Evolutionary conservation across 2,113 vertebrate species (phyloP), one percentile per base, ranked within the genome.

Genomic region (Cichladusa arquata): DNA sequence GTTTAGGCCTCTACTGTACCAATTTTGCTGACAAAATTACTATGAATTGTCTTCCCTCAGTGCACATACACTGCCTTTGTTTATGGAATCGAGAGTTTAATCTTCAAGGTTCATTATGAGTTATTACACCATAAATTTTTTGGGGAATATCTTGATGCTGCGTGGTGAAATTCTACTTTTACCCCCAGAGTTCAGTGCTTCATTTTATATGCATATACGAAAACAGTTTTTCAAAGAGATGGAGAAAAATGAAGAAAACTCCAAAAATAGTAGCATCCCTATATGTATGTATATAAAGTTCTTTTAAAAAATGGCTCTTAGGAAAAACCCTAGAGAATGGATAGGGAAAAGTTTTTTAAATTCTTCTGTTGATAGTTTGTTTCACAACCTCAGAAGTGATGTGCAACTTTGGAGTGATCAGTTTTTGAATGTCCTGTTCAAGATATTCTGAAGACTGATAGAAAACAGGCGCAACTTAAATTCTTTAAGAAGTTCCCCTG

Each of bases 21-120:
- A 97, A 80, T 98, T 97, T 97, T 96, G 95, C 97, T 97, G 97
- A 98, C 96, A 98, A 97, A 97, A 98, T 97, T 95, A 81, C 96
- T 94, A 92, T 87, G 97, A 98, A 96, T 97, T 98, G 86, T 97
- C 95, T 97, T 94, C 89, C 86, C 57, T 93, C 45, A 28, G 73
- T 82, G 86, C 87, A 93, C 76, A 67, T 85, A 90, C 84, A 62
- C 62, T 74, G 76, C 61, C 20, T 81, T 94, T 95, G 81, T 96
- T 96, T 96, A 95, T 19, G 24, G 77, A 95, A 79, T 25, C 0
- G 1, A 72, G 64, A 51, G 44, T 97, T 96, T 96, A 81, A 89
- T 58, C 86, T 95, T 94, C 71, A 19, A 19, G 12, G 29, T 42
- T 96, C 65, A 71, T 93, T 93, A 51, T 72, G 79, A 67, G 44